phyloP scores from a whole-genome alignment of 2,888 invertebrate species.

The Cybosia mesomella region DNA sequence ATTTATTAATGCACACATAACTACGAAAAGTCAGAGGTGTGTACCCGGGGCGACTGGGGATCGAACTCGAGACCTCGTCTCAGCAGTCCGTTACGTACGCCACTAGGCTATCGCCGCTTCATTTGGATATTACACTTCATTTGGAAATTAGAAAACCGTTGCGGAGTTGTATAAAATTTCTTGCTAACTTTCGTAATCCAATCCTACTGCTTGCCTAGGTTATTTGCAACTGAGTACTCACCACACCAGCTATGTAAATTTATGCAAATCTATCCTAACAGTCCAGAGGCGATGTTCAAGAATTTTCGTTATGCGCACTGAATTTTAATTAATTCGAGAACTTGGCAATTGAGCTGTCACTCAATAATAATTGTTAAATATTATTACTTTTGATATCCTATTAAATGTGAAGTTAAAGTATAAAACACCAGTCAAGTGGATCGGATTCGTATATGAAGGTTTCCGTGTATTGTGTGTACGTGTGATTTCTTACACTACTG shows the following conservation, averaged over 20 bases:
- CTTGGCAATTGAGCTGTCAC: constrained; percentile 10
- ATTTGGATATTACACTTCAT: no score
- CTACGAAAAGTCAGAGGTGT: no score
- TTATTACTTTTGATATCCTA: background rate
- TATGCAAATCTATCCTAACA: constrained; percentile 37
- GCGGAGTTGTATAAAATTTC: constrained; percentile 18
- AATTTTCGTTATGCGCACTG: constrained; percentile 20
- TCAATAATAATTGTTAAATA: background rate
- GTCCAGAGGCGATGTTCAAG: constrained; percentile 17
- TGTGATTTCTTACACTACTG: no score
- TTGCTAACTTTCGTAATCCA: constrained; percentile 28
- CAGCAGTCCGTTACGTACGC: no score
- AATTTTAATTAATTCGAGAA: constrained; percentile 19
- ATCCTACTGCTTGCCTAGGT: constrained; percentile 28
- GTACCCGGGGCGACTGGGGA: no score
- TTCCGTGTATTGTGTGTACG: background rate
- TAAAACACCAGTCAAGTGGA: background rate
- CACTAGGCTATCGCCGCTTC: no score
- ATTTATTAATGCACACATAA: no score
- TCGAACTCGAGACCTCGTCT: no score
- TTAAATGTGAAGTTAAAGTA: background rate
- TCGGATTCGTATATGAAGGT: background rate
- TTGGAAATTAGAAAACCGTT: background rate
- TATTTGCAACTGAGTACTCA: constrained; percentile 31
- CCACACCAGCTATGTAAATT: constrained; percentile 41